Percentiles rank a stretch among this genome's conserved stretches.
Conservation (phyloP, 2,797 vertebrate species). For the Phrynocephalus forsythii region DNA sequence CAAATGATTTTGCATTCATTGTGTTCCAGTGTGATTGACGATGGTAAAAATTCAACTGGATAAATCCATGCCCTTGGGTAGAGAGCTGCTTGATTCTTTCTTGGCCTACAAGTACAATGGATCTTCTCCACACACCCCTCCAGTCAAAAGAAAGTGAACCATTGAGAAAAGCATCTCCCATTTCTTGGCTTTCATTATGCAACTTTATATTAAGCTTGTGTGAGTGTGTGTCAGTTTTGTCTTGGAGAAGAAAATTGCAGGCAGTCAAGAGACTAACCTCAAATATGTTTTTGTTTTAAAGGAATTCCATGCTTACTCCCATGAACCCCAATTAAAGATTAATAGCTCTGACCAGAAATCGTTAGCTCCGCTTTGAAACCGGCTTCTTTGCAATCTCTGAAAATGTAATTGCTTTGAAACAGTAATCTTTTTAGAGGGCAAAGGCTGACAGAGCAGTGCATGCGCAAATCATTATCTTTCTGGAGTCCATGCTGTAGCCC, state of each 20-base stretch:
- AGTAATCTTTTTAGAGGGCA: constrained; percentile 40
- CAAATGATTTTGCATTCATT: too few relatives aligned
- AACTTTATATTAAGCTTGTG: constrained; percentile 7
- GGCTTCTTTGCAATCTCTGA: constrained; percentile 25
- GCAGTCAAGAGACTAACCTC: constrained; percentile 39
- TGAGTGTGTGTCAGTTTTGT: background rate
- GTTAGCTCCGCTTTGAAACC: constrained; percentile 50
- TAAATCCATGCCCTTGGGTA: background rate
- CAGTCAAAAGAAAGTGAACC: background rate
- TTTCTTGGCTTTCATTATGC: constrained; percentile 24
- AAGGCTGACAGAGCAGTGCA: constrained; percentile 28
- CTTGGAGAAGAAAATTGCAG: constrained; percentile 30
- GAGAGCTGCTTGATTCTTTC: background rate
- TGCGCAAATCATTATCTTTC: constrained; percentile 13
- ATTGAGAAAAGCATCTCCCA: constrained; percentile 12
- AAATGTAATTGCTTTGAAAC: constrained; percentile 56
- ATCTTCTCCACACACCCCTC: background rate
- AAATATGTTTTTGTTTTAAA: constrained; percentile 52
- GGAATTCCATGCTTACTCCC: constrained; percentile 44
- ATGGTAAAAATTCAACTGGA: background rate
- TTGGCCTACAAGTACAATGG: background rate
- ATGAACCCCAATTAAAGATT: constrained; percentile 56
- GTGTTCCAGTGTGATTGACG: background rate
- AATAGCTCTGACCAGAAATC: constrained; percentile 43
- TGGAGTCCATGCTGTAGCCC: constrained; percentile 7